These are phyloP conservation scores for Drepana falcataria DNA, from an alignment of 2,888 invertebrate species.

Conservation along the genomic window DNA sequence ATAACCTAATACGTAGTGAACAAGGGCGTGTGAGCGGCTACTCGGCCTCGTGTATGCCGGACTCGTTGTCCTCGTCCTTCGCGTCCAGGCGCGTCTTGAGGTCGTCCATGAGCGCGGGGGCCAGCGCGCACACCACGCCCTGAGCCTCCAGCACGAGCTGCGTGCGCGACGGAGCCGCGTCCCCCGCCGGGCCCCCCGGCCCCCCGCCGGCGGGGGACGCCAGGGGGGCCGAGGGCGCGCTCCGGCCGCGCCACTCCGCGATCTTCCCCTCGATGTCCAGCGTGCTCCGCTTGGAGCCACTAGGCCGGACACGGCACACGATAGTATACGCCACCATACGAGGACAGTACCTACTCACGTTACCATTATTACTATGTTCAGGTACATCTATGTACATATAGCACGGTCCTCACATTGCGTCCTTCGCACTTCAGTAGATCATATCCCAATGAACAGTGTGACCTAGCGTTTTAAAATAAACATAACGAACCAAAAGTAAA, in stretches of 20 bases:
- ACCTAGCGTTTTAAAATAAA: slow-evolving; percentile 8
- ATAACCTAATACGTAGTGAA: neutral
- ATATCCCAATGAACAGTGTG: slow-evolving; percentile 4
- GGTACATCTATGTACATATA: neutral
- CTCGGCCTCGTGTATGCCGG: slow-evolving; percentile 71
- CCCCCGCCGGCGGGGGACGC: slow-evolving; percentile 10
- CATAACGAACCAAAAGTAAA: slow-evolving; percentile 19
- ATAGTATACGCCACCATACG: slow-evolving; percentile 6
- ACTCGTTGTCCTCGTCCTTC: slow-evolving; percentile 71
- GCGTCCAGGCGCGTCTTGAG: slow-evolving; percentile 63
- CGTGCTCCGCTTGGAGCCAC: slow-evolving; percentile 72
- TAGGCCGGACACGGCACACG: slow-evolving; percentile 21
- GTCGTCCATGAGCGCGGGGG: slow-evolving; percentile 63
- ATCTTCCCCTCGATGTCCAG: slow-evolving; percentile 76
- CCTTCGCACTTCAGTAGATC: neutral
- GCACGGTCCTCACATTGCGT: neutral
- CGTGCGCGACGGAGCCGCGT: slow-evolving; percentile 27
- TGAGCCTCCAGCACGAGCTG: slow-evolving; percentile 50
- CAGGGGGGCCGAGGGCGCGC: slow-evolving; percentile 30
- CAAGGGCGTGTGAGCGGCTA: slow-evolving; percentile 21
- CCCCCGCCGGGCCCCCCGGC: slow-evolving; percentile 13
- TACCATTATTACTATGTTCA: neutral
- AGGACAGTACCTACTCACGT: neutral
- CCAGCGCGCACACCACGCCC: slow-evolving; percentile 60
- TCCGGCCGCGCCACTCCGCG: slow-evolving; percentile 63